Evolutionary conservation across 2,888 invertebrate species (phyloP).

Genomic region (Rhodophaea formosa): DNA sequence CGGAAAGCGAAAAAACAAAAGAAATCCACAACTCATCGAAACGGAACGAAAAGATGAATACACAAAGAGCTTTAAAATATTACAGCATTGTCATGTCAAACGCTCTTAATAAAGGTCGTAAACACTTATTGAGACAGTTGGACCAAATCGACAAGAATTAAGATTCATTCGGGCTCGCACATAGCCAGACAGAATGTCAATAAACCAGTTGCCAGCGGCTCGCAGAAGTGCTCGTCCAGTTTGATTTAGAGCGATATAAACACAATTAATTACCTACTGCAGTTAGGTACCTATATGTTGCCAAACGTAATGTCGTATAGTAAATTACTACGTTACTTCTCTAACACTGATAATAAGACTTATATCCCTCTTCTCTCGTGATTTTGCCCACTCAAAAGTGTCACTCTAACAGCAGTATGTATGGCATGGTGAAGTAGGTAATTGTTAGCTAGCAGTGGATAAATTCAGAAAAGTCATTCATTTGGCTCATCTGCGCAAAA

Average conservation of each 20-base stretch:
- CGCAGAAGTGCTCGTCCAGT: conserved; percentile 34
- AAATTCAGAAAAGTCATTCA: no score
- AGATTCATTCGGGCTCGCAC: conserved; percentile 51
- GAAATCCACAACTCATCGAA: conserved; percentile 21
- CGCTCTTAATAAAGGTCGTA: conserved; percentile 33
- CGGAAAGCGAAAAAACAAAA: conserved; percentile 31
- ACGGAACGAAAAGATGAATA: neutral
- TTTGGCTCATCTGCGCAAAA: no score
- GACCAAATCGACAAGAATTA: conserved; percentile 44
- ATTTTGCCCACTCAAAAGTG: no score
- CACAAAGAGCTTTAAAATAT: neutral
- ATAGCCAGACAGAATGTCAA: conserved; percentile 53
- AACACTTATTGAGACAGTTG: conserved; percentile 36
- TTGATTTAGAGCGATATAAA: conserved; percentile 49
- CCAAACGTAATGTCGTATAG: no score
- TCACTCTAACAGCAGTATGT: no score
- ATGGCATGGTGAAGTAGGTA: no score
- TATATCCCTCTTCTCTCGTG: no score
- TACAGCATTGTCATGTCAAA: neutral
- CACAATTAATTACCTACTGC: conserved; percentile 43
- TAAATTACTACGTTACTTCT: no score
- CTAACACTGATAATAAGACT: no score
- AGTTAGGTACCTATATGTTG: no score
- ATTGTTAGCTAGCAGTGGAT: no score
- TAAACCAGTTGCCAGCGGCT: conserved; percentile 48